Evolutionary conservation across 2,797 vertebrate species (phyloP), one percentile per base, ranked within the genome.

Genomic region (Myioborus melanocephalus): DNA sequence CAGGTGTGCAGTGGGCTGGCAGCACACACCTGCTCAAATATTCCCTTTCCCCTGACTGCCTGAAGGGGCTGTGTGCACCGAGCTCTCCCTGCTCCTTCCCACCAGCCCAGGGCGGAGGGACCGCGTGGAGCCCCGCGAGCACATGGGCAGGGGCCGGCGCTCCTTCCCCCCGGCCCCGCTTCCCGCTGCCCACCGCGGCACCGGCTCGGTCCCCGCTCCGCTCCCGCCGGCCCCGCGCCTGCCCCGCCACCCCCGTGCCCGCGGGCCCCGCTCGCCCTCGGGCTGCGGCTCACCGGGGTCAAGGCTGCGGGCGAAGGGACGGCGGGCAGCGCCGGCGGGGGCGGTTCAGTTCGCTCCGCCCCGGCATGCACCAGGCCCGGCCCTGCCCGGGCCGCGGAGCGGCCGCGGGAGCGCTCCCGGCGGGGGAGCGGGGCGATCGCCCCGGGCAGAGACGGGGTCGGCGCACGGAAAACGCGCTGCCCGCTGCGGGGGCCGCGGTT

Each of bases 281-380:
- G 32, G 24, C 76, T 8, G 76, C 50, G n/a, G 52, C 91, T 95
- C 92, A 90, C 90, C 94, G 27, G 63, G 84, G 91, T 70, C 94
- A 76, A 60, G 85, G 93, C 90, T 64, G 84, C 64, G 55, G 46
- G 63, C 92, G 89, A 78, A 92, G 73, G 72, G 55, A 83, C 13
- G 91, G 18, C n/a, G 34, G 84, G 92, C n/a, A 14, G 47, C n/a
- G 80, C 56, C 1, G 41, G 73, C 23, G 69, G 37, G 30, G 89
- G 78, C 70, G 89, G 78, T 5, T 18, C 89, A 6, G 12, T 5
- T 78, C 26, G 65, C 66, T 91, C 75, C 91, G 81, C 83, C 95
- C 95, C 85, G 23, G 47, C 59, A 11, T 2, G 90, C 83, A 12
- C 6, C 69, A 3, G 79, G 91, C 63, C 1, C 4, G 68, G 53